Percentiles rank a stretch among this genome's conserved stretches.
Evolutionary conservation across 1,140 invertebrate species (phyloP).

Genomic region (Kradibia gibbosae): DNA sequence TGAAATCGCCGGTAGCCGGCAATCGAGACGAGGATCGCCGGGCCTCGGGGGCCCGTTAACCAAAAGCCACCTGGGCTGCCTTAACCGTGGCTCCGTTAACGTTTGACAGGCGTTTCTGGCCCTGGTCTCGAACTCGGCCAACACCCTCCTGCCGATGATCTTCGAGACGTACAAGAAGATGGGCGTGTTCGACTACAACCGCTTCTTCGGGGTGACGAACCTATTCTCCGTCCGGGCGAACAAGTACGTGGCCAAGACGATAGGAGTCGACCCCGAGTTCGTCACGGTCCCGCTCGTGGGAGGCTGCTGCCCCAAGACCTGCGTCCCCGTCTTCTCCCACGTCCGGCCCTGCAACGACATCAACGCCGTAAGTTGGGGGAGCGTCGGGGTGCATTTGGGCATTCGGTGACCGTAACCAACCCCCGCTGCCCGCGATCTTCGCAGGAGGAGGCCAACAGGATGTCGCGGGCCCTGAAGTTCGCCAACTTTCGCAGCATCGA

Average conservation of each 20-base stretch:
- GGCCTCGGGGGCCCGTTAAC: too few relatives aligned
- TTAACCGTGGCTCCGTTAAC: too few relatives aligned
- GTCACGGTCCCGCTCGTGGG: conserved; percentile 87
- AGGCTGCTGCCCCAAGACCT: conserved; percentile 84
- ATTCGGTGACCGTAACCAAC: not conserved
- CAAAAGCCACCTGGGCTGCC: too few relatives aligned
- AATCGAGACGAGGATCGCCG: too few relatives aligned
- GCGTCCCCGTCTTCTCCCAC: conserved; percentile 86
- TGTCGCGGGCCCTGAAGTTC: conserved; percentile 64
- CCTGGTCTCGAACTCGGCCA: conserved; percentile 75
- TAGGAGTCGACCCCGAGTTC: conserved; percentile 76
- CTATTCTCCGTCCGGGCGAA: conserved; percentile 85
- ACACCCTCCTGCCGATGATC: conserved; percentile 75
- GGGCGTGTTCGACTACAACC: conserved; percentile 78
- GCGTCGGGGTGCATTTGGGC: not conserved
- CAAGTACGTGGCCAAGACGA: conserved; percentile 76
- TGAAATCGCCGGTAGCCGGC: too few relatives aligned
- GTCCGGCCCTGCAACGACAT: conserved; percentile 74
- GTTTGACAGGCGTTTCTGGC: conserved; percentile 75
- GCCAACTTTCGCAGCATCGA: conserved; percentile 59
- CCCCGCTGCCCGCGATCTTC: not conserved
- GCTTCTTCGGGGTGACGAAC: conserved; percentile 85
- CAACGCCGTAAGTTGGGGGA: conserved; percentile 59
- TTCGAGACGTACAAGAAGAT: conserved; percentile 75
- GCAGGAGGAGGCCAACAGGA: conserved; percentile 67